Base-by-base conservation (phyloP, 2,113 vertebrate species). In the Spea multiplicata region DNA sequence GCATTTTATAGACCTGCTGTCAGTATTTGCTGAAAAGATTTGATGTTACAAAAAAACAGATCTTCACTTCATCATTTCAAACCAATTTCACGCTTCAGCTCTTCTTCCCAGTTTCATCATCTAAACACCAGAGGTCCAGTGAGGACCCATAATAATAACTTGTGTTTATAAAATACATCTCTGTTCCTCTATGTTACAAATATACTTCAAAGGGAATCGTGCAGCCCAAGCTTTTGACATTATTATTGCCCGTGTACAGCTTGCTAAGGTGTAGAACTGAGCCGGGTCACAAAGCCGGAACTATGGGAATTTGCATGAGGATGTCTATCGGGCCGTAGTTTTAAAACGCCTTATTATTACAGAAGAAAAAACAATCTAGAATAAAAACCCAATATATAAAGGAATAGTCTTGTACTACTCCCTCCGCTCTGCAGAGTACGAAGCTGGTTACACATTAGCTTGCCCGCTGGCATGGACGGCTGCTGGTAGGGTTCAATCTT, bases 51-150 rank as follows among this genome's bases (percentile, higher is more conserved):
- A 83, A 76, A 88, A 87, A 90, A 83, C 80, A 75, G 73, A 83
- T 87, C 86, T 84, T 87, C 78, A 50, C 81, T 89, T 89, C 82
- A 83, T 90, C 88, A 77, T 88, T 89, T 91, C 86, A 84, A 92
- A 90, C 70, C 88, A 91, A 91, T 91, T 92, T 91, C 88, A 89
- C 84, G 89, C 88, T 84, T 87, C 75, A 0, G 76, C 82, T 57
- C 61, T 71, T 90, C 73, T 88, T 53, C 74, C 74, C 46, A 4
- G 66, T 87, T 83, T 81, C 86, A 83, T 89, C 82, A 59, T 84
- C 74, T 82, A 76, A 64, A 76, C 79, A 74, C 81, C 81, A 59
- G 0, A 74, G 85, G 85, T 84, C 83, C 45, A 78, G 16, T 83
- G 71, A 76, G 70, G 75, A 81, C 78, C 75, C 0, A 0, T n/a